Evolutionary conservation across 64 coral and sea anemone species (phyloP).

Genomic region (Montipora cactus): DNA sequence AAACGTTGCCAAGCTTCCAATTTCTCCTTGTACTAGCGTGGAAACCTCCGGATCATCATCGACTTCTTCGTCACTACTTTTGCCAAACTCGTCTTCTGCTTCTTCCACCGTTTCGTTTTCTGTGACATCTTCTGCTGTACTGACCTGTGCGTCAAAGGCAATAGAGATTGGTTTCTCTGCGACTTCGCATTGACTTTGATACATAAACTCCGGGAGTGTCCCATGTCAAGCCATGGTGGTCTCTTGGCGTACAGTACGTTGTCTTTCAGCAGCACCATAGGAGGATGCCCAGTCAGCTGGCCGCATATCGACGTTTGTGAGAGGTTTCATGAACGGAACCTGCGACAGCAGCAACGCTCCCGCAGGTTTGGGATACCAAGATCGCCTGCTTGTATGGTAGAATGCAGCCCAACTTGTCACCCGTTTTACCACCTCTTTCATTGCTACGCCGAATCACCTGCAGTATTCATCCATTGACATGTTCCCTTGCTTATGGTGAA

Average conservation of each 20-base stretch:
- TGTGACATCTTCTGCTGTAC: neutral
- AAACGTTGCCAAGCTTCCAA: too few relatives aligned
- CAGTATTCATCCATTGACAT: conserved; percentile 44
- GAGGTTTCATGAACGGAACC: conserved; percentile 13
- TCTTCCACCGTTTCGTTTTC: neutral
- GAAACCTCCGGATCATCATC: neutral
- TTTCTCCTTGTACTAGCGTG: neutral
- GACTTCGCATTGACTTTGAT: conserved; percentile 30
- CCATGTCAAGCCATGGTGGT: conserved; percentile 38
- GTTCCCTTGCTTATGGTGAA: conserved; percentile 38
- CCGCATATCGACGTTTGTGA: neutral
- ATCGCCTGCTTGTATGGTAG: conserved; percentile 43
- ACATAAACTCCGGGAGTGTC: conserved; percentile 49
- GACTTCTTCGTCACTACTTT: conserved; percentile 38
- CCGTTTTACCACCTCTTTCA: conserved; percentile 50
- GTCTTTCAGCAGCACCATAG: conserved; percentile 61
- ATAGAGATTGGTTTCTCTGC: neutral
- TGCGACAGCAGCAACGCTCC: conserved; percentile 10
- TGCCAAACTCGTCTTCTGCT: conserved; percentile 1
- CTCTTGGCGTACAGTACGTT: conserved; percentile 11
- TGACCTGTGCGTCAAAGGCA: neutral
- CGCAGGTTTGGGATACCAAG: neutral
- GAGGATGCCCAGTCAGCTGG: conserved; percentile 37
- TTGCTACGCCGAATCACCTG: conserved; percentile 44
- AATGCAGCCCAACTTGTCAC: conserved; percentile 40